Conservation (phyloP, 2,113 vertebrate genomes). For the Salvelinus fontinalis region DNA sequence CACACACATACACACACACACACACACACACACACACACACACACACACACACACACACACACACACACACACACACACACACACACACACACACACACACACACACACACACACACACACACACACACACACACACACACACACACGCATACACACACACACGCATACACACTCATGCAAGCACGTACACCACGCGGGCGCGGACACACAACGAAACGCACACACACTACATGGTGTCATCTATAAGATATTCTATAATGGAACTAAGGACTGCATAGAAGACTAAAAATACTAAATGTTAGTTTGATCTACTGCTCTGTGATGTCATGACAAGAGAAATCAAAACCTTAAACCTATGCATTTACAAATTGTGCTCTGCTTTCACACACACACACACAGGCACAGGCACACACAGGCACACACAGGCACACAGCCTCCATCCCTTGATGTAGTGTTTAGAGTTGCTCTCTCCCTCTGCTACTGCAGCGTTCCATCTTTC, state of each 20-base stretch:
- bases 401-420: too few relatives aligned
- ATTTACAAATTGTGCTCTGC: too few relatives aligned
- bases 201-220: not conserved
- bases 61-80: not conserved
- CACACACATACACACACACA: not conserved
- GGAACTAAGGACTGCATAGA: not conserved
- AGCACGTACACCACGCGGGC: not conserved
- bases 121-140: not conserved
- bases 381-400: not conserved
- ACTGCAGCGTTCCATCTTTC: conserved; percentile 63
- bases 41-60: conserved; percentile 1
- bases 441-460: conserved; percentile 14
- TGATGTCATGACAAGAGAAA: too few relatives aligned
- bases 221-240: not conserved
- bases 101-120: not conserved
- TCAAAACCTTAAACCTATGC: too few relatives aligned
- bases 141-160: conserved; percentile 7
- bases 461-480: conserved; percentile 48
- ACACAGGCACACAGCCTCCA: conserved; percentile 1
- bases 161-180: not conserved
- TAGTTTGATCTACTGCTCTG: too few relatives aligned
- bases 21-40: not conserved
- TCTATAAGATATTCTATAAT: not conserved
- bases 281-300: too few relatives aligned
- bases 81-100: not conserved